phyloP scores from a whole-genome alignment of 1,140 invertebrate species.

The Cherax quadricarinatus region DNA sequence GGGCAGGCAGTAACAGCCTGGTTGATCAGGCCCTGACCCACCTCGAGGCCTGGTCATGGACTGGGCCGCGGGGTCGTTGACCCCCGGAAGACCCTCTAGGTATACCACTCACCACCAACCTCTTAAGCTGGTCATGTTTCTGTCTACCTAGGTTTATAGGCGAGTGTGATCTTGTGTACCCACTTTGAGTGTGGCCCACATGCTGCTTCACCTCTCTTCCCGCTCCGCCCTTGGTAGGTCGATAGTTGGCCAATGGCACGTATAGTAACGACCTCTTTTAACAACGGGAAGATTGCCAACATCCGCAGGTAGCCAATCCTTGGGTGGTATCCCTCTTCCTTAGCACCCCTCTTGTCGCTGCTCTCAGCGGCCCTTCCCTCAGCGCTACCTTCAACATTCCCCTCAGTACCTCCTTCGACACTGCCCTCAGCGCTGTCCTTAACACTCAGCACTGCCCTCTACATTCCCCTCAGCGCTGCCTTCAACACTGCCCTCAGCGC shows the following conservation, averaged over 20 bases:
- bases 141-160: no score
- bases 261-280: not conserved
- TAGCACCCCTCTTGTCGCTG: not conserved
- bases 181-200: no score
- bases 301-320: not conserved
- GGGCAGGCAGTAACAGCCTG: no score
- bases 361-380: no score
- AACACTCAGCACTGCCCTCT: not conserved
- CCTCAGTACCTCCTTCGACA: not conserved
- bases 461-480: not conserved
- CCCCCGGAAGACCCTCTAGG: no score
- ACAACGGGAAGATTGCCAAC: conserved; percentile 7
- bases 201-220: not conserved
- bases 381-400: not conserved
- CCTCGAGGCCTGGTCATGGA: no score
- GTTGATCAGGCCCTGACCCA: no score
- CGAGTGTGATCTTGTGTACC: no score
- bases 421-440: not conserved
- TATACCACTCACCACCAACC: no score
- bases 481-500: not conserved
- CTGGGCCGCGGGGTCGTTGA: no score
- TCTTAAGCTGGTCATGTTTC: no score
- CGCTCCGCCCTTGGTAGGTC: not conserved
- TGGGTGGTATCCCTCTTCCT: no score
- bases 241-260: not conserved